Percentiles rank a stretch among this genome's conserved stretches.
phyloP scores from a whole-genome alignment of 1,140 invertebrate species.

The Bombus picipes region DNA sequence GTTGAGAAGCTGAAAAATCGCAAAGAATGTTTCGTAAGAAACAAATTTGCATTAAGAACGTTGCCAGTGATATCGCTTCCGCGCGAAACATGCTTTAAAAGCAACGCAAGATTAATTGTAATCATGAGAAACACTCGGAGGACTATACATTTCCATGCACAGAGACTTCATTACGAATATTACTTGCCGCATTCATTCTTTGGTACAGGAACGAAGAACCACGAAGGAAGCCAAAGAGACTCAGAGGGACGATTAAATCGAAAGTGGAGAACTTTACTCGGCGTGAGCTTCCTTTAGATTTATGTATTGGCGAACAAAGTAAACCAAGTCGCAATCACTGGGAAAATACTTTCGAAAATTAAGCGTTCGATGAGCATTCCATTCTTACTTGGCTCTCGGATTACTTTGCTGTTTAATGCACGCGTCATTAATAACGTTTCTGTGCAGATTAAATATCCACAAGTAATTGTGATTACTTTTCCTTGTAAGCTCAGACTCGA shows the following conservation, averaged over 20 bases:
- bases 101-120: not conserved
- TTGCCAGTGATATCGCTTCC: not conserved
- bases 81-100: not conserved
- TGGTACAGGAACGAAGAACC: not conserved
- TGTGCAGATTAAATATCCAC: not conserved
- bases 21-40: no score
- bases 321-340: not conserved
- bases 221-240: not conserved
- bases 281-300: not conserved
- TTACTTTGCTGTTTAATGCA: not conserved
- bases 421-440: not conserved
- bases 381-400: not conserved
- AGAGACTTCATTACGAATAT: slow-evolving; percentile 1
- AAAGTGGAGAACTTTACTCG: not conserved
- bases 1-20: no score
- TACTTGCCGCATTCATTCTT: not conserved
- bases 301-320: not conserved
- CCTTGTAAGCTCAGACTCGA: no score
- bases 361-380: not conserved
- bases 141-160: not conserved
- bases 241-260: not conserved
- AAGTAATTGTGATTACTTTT: no score
- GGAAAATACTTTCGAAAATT: slow-evolving; percentile 1
- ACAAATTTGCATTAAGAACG: not conserved
- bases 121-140: not conserved